Evolutionary conservation across 2,113 vertebrate genomes (phyloP).

Genomic region (Solenodon paradoxus): DNA sequence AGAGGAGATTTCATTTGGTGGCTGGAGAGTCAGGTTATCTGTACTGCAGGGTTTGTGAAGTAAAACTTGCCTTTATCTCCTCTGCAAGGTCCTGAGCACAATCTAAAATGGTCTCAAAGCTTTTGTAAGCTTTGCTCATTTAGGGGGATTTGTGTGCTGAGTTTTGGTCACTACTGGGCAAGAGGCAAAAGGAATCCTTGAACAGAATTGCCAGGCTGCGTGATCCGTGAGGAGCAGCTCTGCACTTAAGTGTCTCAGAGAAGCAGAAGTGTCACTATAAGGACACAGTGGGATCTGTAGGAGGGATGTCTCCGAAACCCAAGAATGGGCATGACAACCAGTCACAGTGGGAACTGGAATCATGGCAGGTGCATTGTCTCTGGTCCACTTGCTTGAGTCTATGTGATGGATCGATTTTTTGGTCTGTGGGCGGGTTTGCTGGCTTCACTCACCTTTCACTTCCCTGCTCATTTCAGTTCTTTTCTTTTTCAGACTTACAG

Average conservation of each 20-base stretch:
- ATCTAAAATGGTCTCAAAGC: accelerated
- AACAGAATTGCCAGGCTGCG: background rate
- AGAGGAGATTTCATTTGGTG: background rate
- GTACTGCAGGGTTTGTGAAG: background rate
- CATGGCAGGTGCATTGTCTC: accelerated
- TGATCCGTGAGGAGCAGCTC: background rate
- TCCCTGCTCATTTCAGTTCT: background rate
- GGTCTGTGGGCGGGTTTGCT: background rate
- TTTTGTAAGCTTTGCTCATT: background rate
- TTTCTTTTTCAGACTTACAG: background rate
- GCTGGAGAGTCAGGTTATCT: background rate
- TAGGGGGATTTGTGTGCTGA: background rate
- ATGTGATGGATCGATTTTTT: accelerated
- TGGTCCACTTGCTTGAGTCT: background rate
- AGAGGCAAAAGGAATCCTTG: background rate
- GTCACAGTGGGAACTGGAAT: background rate
- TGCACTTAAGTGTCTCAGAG: background rate
- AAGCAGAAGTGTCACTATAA: background rate
- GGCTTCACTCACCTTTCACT: background rate
- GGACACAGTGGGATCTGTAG: background rate
- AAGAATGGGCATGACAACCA: no score
- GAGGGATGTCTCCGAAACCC: background rate
- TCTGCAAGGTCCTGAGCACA: background rate
- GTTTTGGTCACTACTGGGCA: background rate
- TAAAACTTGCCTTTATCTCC: background rate